Percentiles rank a stretch among this genome's conserved stretches.
Conservation (phyloP, 1,140 invertebrate genomes). For the Kradibia gibbosae region DNA sequence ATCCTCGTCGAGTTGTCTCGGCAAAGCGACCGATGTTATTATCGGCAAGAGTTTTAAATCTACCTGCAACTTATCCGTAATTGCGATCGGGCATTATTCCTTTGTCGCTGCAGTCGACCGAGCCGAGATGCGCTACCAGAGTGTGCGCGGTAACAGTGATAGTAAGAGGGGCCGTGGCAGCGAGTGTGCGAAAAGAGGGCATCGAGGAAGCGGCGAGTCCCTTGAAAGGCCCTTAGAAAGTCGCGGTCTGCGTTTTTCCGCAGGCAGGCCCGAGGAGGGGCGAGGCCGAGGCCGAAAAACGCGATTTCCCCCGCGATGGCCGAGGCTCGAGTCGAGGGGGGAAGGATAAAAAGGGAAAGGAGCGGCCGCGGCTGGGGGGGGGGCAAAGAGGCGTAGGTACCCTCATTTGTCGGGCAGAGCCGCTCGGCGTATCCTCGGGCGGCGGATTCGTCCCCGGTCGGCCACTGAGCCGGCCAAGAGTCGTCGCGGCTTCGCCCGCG, state of each 20-base stretch:
- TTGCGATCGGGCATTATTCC: not conserved
- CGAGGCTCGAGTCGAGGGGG: not conserved
- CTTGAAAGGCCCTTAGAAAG: too few species aligned
- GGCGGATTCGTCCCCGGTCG: not conserved
- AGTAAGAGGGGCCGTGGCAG: not conserved
- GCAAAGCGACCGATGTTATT: not conserved
- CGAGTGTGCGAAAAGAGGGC: not conserved
- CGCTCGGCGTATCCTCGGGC: too few species aligned
- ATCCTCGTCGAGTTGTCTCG: not conserved
- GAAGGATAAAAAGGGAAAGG: not conserved
- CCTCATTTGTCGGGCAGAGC: not conserved
- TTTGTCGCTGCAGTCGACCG: not conserved
- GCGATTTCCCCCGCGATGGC: not conserved
- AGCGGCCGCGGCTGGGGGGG: not conserved
- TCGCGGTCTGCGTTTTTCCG: too few species aligned
- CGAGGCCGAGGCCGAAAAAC: not conserved
- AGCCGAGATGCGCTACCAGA: not conserved
- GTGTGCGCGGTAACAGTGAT: not conserved
- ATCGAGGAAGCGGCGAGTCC: not conserved
- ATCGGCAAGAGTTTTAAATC: not conserved
- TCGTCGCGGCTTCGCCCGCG: too few species aligned
- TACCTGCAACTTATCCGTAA: not conserved
- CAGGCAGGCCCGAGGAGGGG: too few species aligned
- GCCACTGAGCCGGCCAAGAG: not conserved
- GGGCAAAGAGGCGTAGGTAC: constrained; percentile 11